Base-by-base conservation (phyloP, 2,888 invertebrate species). In the Cloeon dipterum region DNA sequence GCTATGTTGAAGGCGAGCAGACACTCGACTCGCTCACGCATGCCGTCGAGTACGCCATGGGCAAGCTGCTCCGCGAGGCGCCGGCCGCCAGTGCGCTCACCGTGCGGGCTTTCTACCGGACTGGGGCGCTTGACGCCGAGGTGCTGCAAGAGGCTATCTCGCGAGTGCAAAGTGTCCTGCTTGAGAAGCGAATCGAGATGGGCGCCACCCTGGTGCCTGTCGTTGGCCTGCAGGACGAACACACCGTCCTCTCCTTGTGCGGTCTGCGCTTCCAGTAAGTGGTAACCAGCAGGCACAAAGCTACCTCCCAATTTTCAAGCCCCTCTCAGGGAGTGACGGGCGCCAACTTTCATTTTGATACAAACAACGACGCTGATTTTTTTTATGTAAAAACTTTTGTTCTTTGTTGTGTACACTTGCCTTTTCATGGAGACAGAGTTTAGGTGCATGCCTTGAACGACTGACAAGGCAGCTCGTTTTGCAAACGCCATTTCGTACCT, bases 201-300 rank as follows among this genome's bases (percentile, higher is more conserved):
- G 29, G 10, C 29, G n/a, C 5, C 46, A 79, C 77, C 11, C 65
- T 76, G 42, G 66, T 83, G 58, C 85, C 85, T 36, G 82, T 81
- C 44, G 66, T 69, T 45, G 74, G 74, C 53, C 65, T 85, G 50
- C 77, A 81, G 59, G 76, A 74, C 60, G 73, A 74, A 45, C 72
- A 72, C 61, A 79, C 79, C 49, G 78, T 79, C 61, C 65, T 85
- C 46, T 82, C 83, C 43, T 69, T 85, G 54, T 76, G 75, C 58
- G 83, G 81, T 16, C 67, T 83, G 45, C 63, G 82, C 47, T 73
- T 79, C 54, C 74, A 72, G 51, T 73, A 56, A 49, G 32, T 21
- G 5, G 21, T n/a, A 16, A 14, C 14, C n/a, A 16, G 11, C 5
- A 29, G 16, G 7, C 29, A 29, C 29, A 29, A 29, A 14, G 29